Percentiles rank a stretch among this genome's conserved stretches.
Conservation (phyloP, 2,797 vertebrate species). For the Benthosema pterotum region DNA sequence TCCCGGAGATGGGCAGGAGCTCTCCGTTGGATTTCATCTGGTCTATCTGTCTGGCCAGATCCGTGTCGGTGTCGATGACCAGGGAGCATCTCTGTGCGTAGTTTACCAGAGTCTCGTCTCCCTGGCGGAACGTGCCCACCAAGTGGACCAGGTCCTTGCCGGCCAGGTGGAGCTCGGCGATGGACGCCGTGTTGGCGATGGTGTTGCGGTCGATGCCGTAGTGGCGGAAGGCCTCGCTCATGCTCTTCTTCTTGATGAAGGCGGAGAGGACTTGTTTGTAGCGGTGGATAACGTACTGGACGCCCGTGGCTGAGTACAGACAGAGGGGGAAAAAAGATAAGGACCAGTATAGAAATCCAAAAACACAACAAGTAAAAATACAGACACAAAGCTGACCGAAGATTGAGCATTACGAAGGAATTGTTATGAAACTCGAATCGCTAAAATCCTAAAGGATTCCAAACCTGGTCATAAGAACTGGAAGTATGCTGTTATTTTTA, state of each 20-base stretch:
- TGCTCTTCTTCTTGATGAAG: constrained; percentile 80
- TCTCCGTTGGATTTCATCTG: constrained; percentile 75
- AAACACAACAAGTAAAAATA: too few species aligned
- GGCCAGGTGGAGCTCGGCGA: constrained; percentile 75
- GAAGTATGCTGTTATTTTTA: background rate
- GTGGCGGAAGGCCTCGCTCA: constrained; percentile 78
- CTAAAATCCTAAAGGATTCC: too few species aligned
- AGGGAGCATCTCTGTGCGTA: constrained; percentile 73
- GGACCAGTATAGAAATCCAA: too few species aligned
- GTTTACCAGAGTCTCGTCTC: constrained; percentile 77
- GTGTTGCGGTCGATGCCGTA: constrained; percentile 79
- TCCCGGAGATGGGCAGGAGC: constrained; percentile 74
- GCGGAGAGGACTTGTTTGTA: constrained; percentile 77
- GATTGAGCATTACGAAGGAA: too few species aligned
- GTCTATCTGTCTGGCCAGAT: constrained; percentile 71
- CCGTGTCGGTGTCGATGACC: constrained; percentile 70
- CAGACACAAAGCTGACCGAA: too few species aligned
- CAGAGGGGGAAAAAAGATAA: too few species aligned
- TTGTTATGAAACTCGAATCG: too few species aligned
- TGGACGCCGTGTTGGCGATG: constrained; percentile 77
- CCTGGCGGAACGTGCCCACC: constrained; percentile 72
- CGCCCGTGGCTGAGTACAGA: constrained; percentile 67
- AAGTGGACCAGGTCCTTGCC: constrained; percentile 68
- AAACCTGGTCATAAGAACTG: background rate
- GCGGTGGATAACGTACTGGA: constrained; percentile 81